Base-by-base conservation (phyloP, 2,888 invertebrate genomes). In the Mimumesa dahlbomi region DNA sequence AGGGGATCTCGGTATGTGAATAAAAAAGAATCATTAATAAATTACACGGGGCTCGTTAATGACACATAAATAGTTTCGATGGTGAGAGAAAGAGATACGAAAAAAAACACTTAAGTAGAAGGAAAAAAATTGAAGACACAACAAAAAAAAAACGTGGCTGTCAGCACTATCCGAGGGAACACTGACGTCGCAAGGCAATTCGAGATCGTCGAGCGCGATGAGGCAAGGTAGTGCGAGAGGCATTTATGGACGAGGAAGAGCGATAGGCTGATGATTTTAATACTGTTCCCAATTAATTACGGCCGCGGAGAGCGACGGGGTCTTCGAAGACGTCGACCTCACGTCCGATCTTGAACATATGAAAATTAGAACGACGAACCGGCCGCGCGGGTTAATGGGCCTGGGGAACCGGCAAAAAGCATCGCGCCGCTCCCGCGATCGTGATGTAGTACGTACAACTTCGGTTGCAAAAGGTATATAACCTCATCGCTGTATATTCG, bases 221-320 rank as follows among this genome's bases (percentile, higher is more conserved):
- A 2, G 18, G 25, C 49, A 16, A 52, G 14, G 22, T 5, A 43
- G n/a, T n/a, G n/a, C 36, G 14, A 52, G 13, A n/a, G 49, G 46
- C 61, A 46, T 52, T 62, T 57, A 65, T 54, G 61, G 53, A 49
- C 52, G 56, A 68, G 46, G 59, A 64, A 50, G 58, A 64, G 45
- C 66, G 67, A 74, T 71, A 61, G 75, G 42, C 71, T 46, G 75
- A 76, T 70, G 63, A 73, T 67, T 71, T 74, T 68, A 74, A 77
- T 66, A 74, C 48, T 64, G 65, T 77, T 74, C 56, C 62, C 62
- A 71, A 77, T 77, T 77, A 74, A 77, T 77, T 74, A 68, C 65
- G 48, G 56, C 31, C 53, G 53, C 29, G 40, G 31, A 52, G 70
- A 77, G 52, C 61, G 34, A 62, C 34, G 67, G 71, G 67, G 65